These are phyloP conservation scores for Schmidtea mediterranea DNA, from an alignment of 1,140 invertebrate genomes.

Conservation along the genomic window DNA sequence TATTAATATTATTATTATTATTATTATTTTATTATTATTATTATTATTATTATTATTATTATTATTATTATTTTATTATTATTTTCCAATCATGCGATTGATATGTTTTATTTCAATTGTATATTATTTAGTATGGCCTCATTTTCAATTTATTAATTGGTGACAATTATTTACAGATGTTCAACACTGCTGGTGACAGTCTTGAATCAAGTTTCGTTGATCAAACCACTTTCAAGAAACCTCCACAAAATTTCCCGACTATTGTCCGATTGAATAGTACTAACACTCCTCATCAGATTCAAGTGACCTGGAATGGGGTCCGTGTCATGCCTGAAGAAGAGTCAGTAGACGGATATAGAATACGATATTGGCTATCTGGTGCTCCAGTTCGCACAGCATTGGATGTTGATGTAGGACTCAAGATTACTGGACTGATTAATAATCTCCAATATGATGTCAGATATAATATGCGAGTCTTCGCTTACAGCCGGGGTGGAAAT, in stretches of 20 bases:
- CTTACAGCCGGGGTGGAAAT: conserved; percentile 69
- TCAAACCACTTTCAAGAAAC: conserved; percentile 6
- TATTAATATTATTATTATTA: no score
- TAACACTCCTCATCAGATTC: conserved; percentile 37
- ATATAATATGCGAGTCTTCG: conserved; percentile 62
- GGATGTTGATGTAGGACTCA: conserved; percentile 32
- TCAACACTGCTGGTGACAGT: conserved; percentile 2
- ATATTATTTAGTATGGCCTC: no score
- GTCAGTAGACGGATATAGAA: conserved; percentile 68
- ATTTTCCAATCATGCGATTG: no score
- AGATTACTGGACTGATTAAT: conserved; percentile 45
- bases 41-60: no score
- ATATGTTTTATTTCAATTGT: no score
- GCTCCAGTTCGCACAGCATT: conserved; percentile 15
- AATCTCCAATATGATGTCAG: conserved; percentile 44
- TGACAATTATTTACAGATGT: no score
- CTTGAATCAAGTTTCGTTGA: conserved; percentile 2
- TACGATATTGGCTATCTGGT: conserved; percentile 17
- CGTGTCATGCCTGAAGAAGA: conserved; percentile 48
- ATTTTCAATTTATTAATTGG: no score
- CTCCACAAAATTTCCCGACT: conserved; percentile 7
- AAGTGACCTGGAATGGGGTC: conserved; percentile 68
- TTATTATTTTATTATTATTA: no score
- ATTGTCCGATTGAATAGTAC: conserved; percentile 7
- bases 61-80: no score